Base-by-base conservation (phyloP, 2,113 vertebrate genomes). In the Stigmatopora nigra region DNA sequence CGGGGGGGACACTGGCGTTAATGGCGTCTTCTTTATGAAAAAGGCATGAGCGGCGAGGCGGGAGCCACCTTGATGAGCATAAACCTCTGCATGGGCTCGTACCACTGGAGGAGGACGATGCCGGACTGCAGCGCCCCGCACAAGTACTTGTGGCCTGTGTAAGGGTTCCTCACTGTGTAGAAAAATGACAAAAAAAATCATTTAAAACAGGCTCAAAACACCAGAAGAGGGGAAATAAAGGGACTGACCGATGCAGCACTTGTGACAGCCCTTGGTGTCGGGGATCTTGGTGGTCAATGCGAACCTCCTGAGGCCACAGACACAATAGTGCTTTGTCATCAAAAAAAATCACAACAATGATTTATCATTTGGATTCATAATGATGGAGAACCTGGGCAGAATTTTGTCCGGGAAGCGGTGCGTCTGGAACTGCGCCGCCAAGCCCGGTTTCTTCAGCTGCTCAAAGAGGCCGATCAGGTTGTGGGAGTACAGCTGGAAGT, bases 41-140 rank as follows among this genome's bases (percentile, higher is more conserved):
- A 31, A 31, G 25, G 25, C 25, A 31, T 31, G 25, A 31, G 2
- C 25, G n/a, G n/a, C n/a, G n/a, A n/a, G n/a, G n/a, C n/a, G 35
- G 59, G 52, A 70, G 86, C 75, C 78, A 99, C 97, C 94, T 97
- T 98, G 86, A 99, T 97, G 77, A 99, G 92, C 97, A 99, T 98
- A 80, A 99, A 99, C 83, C 93, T 98, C 89, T 99, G 95, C 95
- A 99, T 98, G 47, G 97, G 97, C 84, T 99, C 97, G 88, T 99
- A 99, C 97, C 97, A 99, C 91, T 99, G 97, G 64, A 99, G 89
- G 19, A 99, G 90, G 65, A 98, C 95, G 55, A 99, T 98, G 71
- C 97, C 95, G 71, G 94, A 95, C 90, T 95, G 95, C 82, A 98
- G 78, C 0, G 97, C 97, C 38, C 95, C 95, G 69, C 97, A 99